Percentiles rank a stretch among this genome's conserved stretches.
phyloP scores from a whole-genome alignment of 1,140 invertebrate species.

The Wiebesia pumilae region DNA sequence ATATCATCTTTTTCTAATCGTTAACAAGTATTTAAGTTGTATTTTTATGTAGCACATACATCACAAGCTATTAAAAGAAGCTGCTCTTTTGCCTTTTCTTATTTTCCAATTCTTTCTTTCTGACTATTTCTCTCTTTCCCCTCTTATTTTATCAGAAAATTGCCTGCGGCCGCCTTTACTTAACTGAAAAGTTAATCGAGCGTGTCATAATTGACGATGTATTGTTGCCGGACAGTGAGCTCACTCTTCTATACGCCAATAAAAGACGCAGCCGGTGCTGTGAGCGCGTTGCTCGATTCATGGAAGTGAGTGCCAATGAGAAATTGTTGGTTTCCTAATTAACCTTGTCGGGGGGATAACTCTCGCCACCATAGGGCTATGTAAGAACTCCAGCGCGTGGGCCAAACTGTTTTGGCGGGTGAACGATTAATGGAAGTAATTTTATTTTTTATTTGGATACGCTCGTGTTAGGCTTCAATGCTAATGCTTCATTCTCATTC shows the following conservation, averaged over 20 bases:
- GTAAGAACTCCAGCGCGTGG: too few species aligned
- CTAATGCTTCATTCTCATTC: too few species aligned
- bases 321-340: not conserved
- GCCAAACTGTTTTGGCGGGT: too few species aligned
- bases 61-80: not conserved
- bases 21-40: too few species aligned
- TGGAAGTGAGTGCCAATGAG: not conserved
- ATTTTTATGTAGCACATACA: too few species aligned
- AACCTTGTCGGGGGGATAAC: not conserved
- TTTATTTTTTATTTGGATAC: not conserved
- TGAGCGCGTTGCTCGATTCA: too few species aligned
- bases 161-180: slow-evolving; percentile 52
- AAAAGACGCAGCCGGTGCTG: too few species aligned
- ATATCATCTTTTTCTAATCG: too few species aligned
- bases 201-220: slow-evolving; percentile 55
- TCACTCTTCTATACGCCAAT: not conserved
- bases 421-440: not conserved
- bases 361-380: too few species aligned
- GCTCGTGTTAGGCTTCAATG: too few species aligned
- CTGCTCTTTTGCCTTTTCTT: not conserved
- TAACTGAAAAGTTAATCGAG: slow-evolving; percentile 62
- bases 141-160: slow-evolving; percentile 64
- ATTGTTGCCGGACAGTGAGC: slow-evolving; percentile 14
- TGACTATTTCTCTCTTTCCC: slow-evolving; percentile 15
- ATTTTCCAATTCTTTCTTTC: not conserved